Percentiles rank a stretch among this genome's conserved stretches.
These are phyloP conservation scores for Sphaeridia pumilis DNA, from an alignment of 2,888 invertebrate genomes.

Conservation along the genomic window DNA sequence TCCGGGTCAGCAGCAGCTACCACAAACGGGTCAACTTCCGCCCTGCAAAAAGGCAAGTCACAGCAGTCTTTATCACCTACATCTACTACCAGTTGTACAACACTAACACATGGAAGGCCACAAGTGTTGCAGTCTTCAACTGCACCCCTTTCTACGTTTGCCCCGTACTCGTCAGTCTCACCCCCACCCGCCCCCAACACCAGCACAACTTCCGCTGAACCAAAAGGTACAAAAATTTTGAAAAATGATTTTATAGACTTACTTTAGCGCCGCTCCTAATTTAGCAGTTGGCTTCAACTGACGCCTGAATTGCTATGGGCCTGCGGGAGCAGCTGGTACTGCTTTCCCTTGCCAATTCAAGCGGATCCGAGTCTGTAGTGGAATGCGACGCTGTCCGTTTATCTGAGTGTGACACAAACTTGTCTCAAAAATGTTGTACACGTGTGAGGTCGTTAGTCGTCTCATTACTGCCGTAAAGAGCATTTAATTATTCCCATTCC, in stretches of 20 bases:
- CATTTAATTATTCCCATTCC: neutral
- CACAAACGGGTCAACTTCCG: neutral
- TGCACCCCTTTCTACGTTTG: neutral
- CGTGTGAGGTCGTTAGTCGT: constrained; percentile 5
- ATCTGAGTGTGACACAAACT: constrained; percentile 2
- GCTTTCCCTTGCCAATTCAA: neutral
- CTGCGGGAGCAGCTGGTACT: neutral
- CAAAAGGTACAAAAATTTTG: neutral
- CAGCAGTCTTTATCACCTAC: neutral
- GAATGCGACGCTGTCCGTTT: neutral
- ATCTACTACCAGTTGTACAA: neutral
- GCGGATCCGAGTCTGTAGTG: too few relatives aligned
- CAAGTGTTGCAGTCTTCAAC: too few relatives aligned
- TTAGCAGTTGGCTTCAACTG: neutral
- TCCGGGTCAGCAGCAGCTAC: constrained; percentile 7
- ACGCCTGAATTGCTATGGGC: neutral
- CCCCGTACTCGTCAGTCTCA: neutral
- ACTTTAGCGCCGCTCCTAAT: neutral
- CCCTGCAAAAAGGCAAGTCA: neutral
- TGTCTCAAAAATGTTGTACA: neutral
- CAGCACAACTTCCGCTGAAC: neutral
- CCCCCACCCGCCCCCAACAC: neutral
- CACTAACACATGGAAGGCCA: too few relatives aligned
- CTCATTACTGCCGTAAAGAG: constrained; percentile 2
- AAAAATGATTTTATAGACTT: neutral